Percentiles rank a stretch among this genome's conserved stretches.
These are phyloP conservation scores for Drosophila vallismaia DNA, from an alignment of 2,888 invertebrate species.

Conservation along the genomic window DNA sequence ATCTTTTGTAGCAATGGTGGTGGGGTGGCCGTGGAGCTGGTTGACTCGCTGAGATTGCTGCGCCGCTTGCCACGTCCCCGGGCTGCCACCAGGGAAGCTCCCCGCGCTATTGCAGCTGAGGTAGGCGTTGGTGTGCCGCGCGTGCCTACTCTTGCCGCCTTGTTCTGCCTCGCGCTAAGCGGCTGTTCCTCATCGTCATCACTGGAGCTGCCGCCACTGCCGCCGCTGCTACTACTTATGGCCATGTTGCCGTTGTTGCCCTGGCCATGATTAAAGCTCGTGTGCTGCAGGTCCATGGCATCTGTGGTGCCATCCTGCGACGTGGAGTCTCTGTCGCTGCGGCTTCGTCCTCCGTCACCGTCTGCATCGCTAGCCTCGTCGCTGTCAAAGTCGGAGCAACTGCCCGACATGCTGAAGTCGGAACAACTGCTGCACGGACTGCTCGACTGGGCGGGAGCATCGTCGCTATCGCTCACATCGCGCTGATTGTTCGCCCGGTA, in stretches of 20 bases:
- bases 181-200: conserved; percentile 48
- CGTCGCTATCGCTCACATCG: conserved; percentile 83
- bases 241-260: conserved; percentile 75
- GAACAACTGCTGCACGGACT: conserved; percentile 84
- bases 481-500: conserved; percentile 84
- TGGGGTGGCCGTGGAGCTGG: conserved; percentile 68
- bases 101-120: conserved; percentile 21
- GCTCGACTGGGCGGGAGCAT: conserved; percentile 81
- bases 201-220: conserved; percentile 68
- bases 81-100: conserved; percentile 44
- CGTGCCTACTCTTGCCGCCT: conserved; percentile 18
- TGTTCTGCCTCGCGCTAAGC: conserved; percentile 16
- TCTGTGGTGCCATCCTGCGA: conserved; percentile 68
- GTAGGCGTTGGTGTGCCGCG: conserved; percentile 37
- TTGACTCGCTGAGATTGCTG: conserved; percentile 68
- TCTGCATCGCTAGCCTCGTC: conserved; percentile 83
- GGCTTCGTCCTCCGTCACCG: conserved; percentile 79
- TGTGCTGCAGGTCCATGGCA: conserved; percentile 68
- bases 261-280: conserved; percentile 49
- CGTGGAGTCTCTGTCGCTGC: conserved; percentile 76
- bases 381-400: conserved; percentile 83
- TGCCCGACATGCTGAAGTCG: conserved; percentile 82
- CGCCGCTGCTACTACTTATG: conserved; percentile 74
- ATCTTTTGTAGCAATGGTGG: conserved; percentile 64
- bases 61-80: conserved; percentile 66